Percentiles rank a stretch among this genome's conserved stretches.
phyloP scores from a whole-genome alignment of 2,113 vertebrate genomes.

The Lamprologus callipterus region DNA sequence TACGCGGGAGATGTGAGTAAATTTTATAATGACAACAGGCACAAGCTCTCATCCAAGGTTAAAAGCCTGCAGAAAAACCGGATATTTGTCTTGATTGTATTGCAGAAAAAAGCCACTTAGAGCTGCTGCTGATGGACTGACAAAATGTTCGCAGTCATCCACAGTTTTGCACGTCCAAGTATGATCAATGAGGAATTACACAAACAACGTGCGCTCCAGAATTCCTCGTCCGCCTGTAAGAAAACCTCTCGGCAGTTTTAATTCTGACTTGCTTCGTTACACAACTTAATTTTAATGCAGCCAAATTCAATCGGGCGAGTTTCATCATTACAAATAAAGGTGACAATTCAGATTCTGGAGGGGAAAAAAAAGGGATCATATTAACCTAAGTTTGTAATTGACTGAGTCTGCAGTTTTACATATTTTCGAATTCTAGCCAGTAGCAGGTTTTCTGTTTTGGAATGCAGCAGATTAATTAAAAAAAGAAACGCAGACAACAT shows the following conservation, averaged over 20 bases:
- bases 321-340: neutral
- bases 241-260: neutral
- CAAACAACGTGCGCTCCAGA: neutral
- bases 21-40: neutral
- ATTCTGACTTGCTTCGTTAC: neutral
- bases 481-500: neutral
- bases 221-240: neutral
- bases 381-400: neutral
- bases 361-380: fast-evolving
- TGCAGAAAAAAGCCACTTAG: neutral
- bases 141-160: neutral
- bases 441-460: neutral
- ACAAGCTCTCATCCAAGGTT: neutral
- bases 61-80: neutral
- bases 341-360: neutral
- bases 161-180: neutral
- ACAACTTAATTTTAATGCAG: neutral
- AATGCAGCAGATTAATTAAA: neutral
- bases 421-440: neutral
- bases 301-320: neutral
- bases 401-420: neutral
- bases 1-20: neutral
- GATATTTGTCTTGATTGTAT: neutral
- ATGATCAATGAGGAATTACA: neutral
- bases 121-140: neutral